Evolutionary conservation across 2,888 invertebrate genomes (phyloP).

Genomic region (Neocrepidodera transversa): DNA sequence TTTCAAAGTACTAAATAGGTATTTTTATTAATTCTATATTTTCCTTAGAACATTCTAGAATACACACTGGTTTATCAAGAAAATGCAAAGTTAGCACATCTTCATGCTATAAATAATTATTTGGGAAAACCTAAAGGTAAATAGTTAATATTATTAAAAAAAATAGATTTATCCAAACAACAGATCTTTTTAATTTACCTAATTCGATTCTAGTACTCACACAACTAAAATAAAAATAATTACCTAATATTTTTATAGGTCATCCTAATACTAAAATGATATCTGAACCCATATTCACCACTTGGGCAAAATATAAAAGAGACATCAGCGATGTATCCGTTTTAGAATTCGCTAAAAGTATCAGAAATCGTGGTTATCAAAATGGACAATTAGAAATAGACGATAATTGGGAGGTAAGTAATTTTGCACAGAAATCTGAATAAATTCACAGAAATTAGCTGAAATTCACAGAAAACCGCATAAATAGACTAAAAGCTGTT

Average conservation of each 20-base stretch:
- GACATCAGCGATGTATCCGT: constrained; percentile 69
- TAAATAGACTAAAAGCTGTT: no score
- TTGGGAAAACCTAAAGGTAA: constrained; percentile 68
- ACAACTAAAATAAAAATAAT: no score
- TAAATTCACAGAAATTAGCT: no score
- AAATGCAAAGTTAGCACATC: constrained; percentile 70
- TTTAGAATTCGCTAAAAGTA: constrained; percentile 71
- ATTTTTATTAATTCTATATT: constrained; percentile 18
- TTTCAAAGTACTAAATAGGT: no score
- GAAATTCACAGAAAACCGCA: no score
- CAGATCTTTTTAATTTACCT: no score
- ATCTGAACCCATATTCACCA: constrained; percentile 85
- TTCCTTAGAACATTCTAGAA: constrained; percentile 56
- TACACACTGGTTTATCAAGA: constrained; percentile 71
- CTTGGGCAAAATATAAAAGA: constrained; percentile 79
- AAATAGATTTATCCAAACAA: no score
- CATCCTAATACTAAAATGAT: constrained; percentile 76
- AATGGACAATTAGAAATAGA: constrained; percentile 86
- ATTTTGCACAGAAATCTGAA: no score
- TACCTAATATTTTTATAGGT: constrained; percentile 29
- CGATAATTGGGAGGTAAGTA: constrained; percentile 79
- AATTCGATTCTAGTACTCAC: no score
- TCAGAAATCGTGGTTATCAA: constrained; percentile 69
- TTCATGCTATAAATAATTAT: constrained; percentile 68
- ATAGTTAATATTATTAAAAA: constrained; percentile 1